Base-by-base conservation (phyloP, 2,113 vertebrate species). In the Spilogale gracilis region DNA sequence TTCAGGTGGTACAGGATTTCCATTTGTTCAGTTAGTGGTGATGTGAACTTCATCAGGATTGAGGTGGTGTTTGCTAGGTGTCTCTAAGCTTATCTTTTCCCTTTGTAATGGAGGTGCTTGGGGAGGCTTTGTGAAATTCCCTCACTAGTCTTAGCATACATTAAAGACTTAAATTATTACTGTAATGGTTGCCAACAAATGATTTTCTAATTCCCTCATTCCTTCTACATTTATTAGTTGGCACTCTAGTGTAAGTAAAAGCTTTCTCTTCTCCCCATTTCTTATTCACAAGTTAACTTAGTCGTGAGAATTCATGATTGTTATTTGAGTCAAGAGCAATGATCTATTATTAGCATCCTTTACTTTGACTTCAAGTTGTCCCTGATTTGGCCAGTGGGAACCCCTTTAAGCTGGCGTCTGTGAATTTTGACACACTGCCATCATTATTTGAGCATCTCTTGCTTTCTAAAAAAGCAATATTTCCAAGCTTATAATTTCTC, bases 351-450 rank as follows among this genome's bases (percentile, higher is more conserved):
- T 63, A 61, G 52, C 17, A 88, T 81, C 48, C 17, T 95, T 94
- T 38, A 83, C 91, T 97, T 91, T 91, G 6, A 69, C 76, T 38
- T 76, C 65, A 90, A 81, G 50, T 96, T 69, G 58, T 79, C 61
- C 52, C 11, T 80, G 58, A 85, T 81, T 74, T 92, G 56, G 56
- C 65, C 48, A 85, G 60, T 52, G 58, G 38, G 25, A 89, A 13
- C 13, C 45, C 3, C 11, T 87, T 84, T 18, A n/a, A 83, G 25
- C 10, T 83, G 32, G 2, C 38, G 87, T 79, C 60, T 71, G 21
- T 88, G 27, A 84, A 91, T 74, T 25, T 82, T 67, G 69, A 88
- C 11, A 73, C 9, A 4, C 9, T 13, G 6, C 32, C 54, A 56
- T 80, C 4, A 81, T 71, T 73, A 69, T 90, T 80, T 58, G 38